Evolutionary conservation across 2,888 invertebrate genomes (phyloP), one percentile per base, ranked within the genome.

Genomic region (Nemoura dubitans): DNA sequence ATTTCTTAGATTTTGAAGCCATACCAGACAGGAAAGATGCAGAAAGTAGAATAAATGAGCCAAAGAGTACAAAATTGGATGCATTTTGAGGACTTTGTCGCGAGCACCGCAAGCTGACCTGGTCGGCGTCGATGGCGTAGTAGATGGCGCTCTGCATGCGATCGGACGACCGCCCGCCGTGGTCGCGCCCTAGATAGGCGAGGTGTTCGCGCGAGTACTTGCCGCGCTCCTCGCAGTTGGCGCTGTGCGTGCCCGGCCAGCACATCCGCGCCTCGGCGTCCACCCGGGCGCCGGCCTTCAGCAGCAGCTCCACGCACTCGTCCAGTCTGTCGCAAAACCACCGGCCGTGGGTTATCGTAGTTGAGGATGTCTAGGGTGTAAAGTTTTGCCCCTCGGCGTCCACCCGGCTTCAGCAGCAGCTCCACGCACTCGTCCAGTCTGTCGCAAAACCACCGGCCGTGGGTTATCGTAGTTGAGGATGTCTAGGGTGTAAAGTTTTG

Each of bases 201-300:
- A 85, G 78, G 16, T 86, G 78, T 76, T 87, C 88, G 78, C 87
- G 87, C 30, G 83, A 76, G 90, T 93, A 94, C 91, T 95, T 95
- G 87, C 94, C 94, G 88, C 94, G 92, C 90, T 95, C 94, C 91
- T 95, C 95, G 90, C 95, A 95, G 90, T 95, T 95, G 89, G 93
- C 94, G 88, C 93, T 94, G 90, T 96, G 96, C 5, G 94, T 93
- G 10, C 95, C 95, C 0, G 96, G 96, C 92, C 95, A 96, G 90
- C 96, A 96, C 94, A 96, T 95, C 27, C 96, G 92, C 0, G 95
- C 94, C 90, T 95, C 95, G 0, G 95, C 94, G 90, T 95, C 95
- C 25, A 95, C 93, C 88, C 95, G 93, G 6, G 95, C 95, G 28
- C 96, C 95, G 91, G 95, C 94, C 89, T 95, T 94, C 85, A 96